phyloP scores from a whole-genome alignment of 2,888 invertebrate genomes.

The Cynaeus angustus region DNA sequence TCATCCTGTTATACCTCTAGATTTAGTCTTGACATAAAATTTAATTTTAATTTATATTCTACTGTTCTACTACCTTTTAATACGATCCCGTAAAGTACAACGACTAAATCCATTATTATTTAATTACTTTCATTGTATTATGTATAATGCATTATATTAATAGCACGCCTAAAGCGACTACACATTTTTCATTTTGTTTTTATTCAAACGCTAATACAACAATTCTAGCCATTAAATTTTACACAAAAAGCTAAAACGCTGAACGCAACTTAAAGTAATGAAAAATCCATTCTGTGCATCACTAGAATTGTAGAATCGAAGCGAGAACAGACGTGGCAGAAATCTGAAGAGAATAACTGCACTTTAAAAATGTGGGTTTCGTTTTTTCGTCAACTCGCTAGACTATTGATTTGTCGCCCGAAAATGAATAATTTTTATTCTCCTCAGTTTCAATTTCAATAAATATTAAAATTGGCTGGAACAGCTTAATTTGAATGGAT shows the following conservation, averaged over 20 bases:
- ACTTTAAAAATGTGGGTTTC: neutral
- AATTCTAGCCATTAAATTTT: too few species aligned
- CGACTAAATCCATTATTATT: neutral
- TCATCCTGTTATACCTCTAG: neutral
- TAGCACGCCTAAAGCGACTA: too few species aligned
- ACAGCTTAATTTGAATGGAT: too few species aligned
- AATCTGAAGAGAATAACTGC: neutral
- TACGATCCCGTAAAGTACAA: neutral
- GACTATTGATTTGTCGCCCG: too few species aligned
- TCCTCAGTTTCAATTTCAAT: too few species aligned
- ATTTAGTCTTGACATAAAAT: constrained; percentile 8
- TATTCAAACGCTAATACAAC: neutral
- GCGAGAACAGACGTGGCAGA: neutral
- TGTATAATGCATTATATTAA: too few species aligned
- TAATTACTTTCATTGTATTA: neutral
- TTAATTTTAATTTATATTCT: constrained; percentile 5
- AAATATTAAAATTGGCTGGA: too few species aligned
- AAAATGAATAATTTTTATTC: too few species aligned
- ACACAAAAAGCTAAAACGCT: neutral
- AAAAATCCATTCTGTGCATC: neutral
- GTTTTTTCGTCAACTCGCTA: neutral
- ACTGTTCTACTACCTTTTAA: neutral
- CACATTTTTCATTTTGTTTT: neutral
- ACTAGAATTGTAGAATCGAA: neutral
- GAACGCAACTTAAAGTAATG: neutral